Conservation (phyloP, 35 echinoderm and acorn worm genomes). For the Amphiura filiformis region DNA sequence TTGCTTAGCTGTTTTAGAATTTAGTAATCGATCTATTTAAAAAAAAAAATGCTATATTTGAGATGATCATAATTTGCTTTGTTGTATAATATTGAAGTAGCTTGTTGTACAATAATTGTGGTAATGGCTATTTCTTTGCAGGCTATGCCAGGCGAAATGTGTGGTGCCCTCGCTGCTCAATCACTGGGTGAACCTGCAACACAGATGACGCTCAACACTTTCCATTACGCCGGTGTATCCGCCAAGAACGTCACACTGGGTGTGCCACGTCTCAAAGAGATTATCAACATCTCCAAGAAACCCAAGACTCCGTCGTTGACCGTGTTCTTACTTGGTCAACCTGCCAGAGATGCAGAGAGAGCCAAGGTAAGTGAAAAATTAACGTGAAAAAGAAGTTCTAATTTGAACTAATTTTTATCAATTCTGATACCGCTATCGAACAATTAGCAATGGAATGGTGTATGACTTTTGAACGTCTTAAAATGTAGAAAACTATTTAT, state of each 20-base stretch:
- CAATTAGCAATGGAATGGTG: too few relatives aligned
- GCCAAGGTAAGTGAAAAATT: slow-evolving; percentile 62
- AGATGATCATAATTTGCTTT: too few relatives aligned
- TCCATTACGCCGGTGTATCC: slow-evolving; percentile 98
- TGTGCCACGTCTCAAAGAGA: slow-evolving; percentile 98
- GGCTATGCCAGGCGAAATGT: slow-evolving; percentile 95
- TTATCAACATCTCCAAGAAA: slow-evolving; percentile 99
- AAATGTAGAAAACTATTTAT: too few relatives aligned
- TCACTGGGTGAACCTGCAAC: slow-evolving; percentile 96
- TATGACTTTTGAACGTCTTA: too few relatives aligned
- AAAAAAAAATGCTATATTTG: too few relatives aligned
- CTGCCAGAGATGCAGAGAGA: slow-evolving; percentile 95
- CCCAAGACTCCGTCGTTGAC: slow-evolving; percentile 98
- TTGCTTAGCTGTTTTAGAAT: too few relatives aligned
- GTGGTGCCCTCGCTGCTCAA: slow-evolving; percentile 88
- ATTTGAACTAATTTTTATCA: too few relatives aligned
- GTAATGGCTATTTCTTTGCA: neutral
- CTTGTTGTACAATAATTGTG: too few relatives aligned
- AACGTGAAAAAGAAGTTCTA: neutral
- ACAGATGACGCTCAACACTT: slow-evolving; percentile 99
- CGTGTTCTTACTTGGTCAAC: slow-evolving; percentile 82
- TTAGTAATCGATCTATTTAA: too few relatives aligned
- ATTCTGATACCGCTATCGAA: too few relatives aligned
- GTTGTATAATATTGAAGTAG: too few relatives aligned
- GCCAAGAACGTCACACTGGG: slow-evolving; percentile 99